Evolutionary conservation across 2,888 invertebrate genomes (phyloP).

Genomic region (Pandemis cinnamomeana): DNA sequence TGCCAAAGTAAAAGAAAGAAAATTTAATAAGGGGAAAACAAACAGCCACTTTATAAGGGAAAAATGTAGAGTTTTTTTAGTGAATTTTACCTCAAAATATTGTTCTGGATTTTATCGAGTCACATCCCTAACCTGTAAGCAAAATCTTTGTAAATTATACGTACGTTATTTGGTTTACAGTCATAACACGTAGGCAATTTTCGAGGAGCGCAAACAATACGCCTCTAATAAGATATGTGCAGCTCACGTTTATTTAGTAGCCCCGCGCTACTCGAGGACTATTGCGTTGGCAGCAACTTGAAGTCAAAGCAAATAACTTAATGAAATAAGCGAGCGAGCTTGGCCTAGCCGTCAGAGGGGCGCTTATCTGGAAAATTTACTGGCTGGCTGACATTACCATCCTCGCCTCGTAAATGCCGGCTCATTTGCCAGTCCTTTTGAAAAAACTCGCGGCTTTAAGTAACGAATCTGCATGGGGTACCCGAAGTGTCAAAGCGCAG

Average conservation of each 20-base stretch:
- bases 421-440: constrained; percentile 78
- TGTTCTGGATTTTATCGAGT: not conserved
- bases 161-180: not conserved
- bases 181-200: constrained; percentile 13
- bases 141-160: not conserved
- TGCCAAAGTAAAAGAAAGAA: constrained; percentile 4
- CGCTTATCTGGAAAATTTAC: constrained; percentile 81
- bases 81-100: not conserved
- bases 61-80: not conserved
- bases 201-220: constrained; percentile 16
- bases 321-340: constrained; percentile 74
- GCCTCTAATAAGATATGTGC: constrained; percentile 22
- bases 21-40: constrained; percentile 6
- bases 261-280: constrained; percentile 45
- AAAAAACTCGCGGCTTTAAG: constrained; percentile 67
- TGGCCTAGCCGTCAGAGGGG: constrained; percentile 70
- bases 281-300: constrained; percentile 63
- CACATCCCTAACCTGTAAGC: not conserved
- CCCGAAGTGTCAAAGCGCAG: constrained; percentile 25
- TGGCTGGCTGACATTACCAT: constrained; percentile 79
- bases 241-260: constrained; percentile 31
- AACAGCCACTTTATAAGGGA: not conserved
- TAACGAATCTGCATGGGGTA: constrained; percentile 43
- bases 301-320: constrained; percentile 76
- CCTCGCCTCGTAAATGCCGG: constrained; percentile 73